Evolutionary conservation across 2,888 invertebrate species (phyloP), one percentile per base, ranked within the genome.

Genomic region (Watsonalla binaria): DNA sequence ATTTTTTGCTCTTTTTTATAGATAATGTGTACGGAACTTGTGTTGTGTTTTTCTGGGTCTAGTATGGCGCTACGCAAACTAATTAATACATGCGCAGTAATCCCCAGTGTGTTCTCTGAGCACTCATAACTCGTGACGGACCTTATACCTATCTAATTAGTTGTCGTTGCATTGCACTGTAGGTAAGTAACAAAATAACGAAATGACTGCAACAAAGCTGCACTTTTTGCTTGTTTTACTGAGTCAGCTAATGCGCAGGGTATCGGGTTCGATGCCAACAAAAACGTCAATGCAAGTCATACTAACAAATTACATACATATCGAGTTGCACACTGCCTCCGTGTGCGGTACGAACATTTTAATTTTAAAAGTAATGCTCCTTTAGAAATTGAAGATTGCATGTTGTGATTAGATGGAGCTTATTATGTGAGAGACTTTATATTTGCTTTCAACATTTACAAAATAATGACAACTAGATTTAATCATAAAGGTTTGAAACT

Each of bases 171-270:
- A 33, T 42, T 11, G 11, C 11, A 42, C 5, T 42, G 42, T 42
- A 42, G 42, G 42, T 42, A 42, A 2, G 6, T n/a, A 46, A 14
- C 15, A 14, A 46, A 6, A 46, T 33, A 33, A 37, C 33, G 11
- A 45, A 45, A 46, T 54, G 46, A 47, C 54, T 42, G 34, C 45
- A 47, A 39, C 48, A 46, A 45, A 53, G 34, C 37, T 50, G 48
- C 53, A 49, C 45, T 62, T 66, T 61, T 61, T 60, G 57, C 57
- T 61, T 58, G 53, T 51, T 60, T 59, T 46, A 54, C 73, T 77
- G 78, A 80, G 67, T 82, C 82, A 81, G 76, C 77, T 80, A 82
- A 81, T 79, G 77, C 65, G 56, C 49, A 58, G 58, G 63, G 72
- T 74, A 66, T 77, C 73, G 46, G 59, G 68, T 76, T 76, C 55